phyloP scores from a whole-genome alignment of 2,113 vertebrate genomes.

The Cochlearius cochlearius region DNA sequence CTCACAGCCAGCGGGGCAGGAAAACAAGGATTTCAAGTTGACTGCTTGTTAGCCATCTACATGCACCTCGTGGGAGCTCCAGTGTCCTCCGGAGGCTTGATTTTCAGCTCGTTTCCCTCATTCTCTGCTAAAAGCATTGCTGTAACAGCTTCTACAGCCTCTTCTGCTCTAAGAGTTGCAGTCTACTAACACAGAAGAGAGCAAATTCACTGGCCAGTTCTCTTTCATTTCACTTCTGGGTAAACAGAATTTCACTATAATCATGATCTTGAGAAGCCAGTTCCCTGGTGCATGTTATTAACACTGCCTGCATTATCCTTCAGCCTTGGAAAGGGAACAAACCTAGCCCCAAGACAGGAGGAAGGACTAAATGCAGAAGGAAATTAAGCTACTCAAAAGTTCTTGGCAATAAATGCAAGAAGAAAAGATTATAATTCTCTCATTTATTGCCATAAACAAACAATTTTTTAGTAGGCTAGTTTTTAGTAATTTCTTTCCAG shows the following conservation, averaged over 20 bases:
- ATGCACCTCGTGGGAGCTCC: not conserved
- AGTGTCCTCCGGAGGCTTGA: not conserved
- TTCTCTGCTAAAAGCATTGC: not conserved
- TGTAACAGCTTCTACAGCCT: not conserved
- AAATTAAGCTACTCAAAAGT: not conserved
- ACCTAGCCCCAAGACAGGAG: not conserved
- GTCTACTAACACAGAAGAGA: not conserved
- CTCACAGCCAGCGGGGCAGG: not conserved
- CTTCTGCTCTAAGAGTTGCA: not conserved
- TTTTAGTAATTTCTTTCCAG: not conserved
- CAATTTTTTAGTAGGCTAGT: not conserved
- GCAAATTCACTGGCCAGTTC: not conserved
- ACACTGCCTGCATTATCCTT: not conserved
- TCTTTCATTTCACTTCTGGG: not conserved
- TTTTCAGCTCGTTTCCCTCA: not conserved
- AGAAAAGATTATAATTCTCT: not conserved
- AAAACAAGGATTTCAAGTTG: not conserved
- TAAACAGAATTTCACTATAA: not conserved
- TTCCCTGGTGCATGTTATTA: not conserved
- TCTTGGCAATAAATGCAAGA: not conserved
- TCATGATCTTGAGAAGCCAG: not conserved
- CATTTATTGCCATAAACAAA: not conserved
- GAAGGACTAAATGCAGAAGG: not conserved
- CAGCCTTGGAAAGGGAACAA: not conserved
- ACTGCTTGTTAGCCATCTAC: not conserved